Evolutionary conservation across 1,140 invertebrate genomes (phyloP).

Genomic region (silkworm (Bombyx mori)): DNA sequence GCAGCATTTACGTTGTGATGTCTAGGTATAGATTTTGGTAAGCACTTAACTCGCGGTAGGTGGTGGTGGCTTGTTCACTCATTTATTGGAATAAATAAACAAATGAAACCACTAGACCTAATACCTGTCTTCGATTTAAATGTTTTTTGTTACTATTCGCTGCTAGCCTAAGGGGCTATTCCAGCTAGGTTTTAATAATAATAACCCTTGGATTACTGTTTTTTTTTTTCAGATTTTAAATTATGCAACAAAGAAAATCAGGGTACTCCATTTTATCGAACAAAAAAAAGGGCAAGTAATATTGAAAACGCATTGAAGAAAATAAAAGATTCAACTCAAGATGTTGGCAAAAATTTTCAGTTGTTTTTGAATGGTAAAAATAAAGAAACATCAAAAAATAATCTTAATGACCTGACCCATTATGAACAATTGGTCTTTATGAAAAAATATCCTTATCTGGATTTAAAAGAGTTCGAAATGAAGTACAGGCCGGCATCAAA

Average conservation of each 20-base stretch:
- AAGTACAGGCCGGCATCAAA: conserved; percentile 33
- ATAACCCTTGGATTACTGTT: too few relatives aligned
- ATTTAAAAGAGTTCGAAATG: conserved; percentile 45
- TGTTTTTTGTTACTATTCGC: too few relatives aligned
- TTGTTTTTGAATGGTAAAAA: conserved; percentile 19
- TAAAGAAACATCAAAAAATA: conserved; percentile 17
- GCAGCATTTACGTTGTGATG: too few relatives aligned
- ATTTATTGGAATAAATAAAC: too few relatives aligned
- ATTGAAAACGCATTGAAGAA: conserved; percentile 28
- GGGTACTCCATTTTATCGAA: conserved; percentile 19
- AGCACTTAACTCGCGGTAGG: too few relatives aligned
- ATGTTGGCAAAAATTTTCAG: conserved; percentile 28
- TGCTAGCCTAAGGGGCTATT: too few relatives aligned
- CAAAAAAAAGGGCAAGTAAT: conserved; percentile 31
- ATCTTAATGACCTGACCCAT: conserved; percentile 34
- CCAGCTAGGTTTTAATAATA: too few relatives aligned
- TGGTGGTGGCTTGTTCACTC: too few relatives aligned
- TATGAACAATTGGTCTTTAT: conserved; percentile 56
- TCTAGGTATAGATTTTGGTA: too few relatives aligned
- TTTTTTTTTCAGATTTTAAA: conserved; percentile 14
- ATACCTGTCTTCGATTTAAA: too few relatives aligned
- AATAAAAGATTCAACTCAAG: conserved; percentile 33
- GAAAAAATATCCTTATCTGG: conserved; percentile 61
- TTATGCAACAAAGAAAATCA: conserved; percentile 11
- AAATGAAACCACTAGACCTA: too few relatives aligned